Conservation (phyloP, 2,113 vertebrate species). For the Hemiscyllium ocellatum region DNA sequence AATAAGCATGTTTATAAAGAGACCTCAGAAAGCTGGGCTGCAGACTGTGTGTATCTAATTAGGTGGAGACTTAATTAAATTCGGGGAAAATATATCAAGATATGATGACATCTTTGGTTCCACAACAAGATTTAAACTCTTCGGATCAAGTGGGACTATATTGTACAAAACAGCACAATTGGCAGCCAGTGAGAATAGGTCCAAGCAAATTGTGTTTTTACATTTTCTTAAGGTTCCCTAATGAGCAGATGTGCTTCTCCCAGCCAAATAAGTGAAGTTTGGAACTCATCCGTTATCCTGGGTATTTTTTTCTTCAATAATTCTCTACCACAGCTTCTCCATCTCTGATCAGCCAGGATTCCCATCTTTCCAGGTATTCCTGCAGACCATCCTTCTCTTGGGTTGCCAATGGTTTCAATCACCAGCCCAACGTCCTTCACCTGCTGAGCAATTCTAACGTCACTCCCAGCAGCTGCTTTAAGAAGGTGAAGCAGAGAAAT, state of each 20-base stretch:
- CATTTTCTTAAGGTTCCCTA: neutral
- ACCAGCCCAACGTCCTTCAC: neutral
- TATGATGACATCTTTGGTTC: neutral
- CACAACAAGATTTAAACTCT: neutral
- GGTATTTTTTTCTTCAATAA: neutral
- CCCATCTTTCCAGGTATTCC: neutral
- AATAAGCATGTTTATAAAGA: neutral
- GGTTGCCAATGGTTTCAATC: neutral
- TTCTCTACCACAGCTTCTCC: neutral
- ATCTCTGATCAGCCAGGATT: neutral
- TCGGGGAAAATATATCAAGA: neutral
- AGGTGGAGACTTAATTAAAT: neutral
- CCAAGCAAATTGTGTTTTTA: neutral
- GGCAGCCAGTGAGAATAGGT: neutral
- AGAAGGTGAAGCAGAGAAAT: neutral
- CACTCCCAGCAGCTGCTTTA: neutral
- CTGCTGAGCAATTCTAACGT: neutral
- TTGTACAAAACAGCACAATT: neutral
- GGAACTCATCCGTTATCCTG: too few relatives aligned
- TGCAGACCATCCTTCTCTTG: neutral
- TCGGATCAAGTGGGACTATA: neutral
- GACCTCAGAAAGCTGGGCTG: neutral
- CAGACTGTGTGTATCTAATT: neutral
- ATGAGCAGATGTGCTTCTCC: neutral
- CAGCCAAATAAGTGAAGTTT: neutral